phyloP scores from a whole-genome alignment of 1,140 invertebrate species.

The Tetramorium simillimum region DNA sequence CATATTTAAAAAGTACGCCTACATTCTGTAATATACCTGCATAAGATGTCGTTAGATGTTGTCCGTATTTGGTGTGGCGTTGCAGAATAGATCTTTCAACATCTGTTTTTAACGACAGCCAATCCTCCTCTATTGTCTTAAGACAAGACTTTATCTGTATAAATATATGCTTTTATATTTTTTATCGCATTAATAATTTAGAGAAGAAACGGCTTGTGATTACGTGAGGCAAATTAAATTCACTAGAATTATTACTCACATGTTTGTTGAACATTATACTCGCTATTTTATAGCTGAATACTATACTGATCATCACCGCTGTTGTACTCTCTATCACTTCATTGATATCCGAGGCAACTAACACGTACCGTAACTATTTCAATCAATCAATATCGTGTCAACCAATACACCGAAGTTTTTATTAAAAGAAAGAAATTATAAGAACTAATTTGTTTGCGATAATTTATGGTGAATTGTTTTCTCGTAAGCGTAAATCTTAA shows the following conservation, averaged over 20 bases:
- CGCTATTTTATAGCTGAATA: background rate
- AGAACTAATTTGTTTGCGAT: background rate
- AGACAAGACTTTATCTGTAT: constrained; percentile 28
- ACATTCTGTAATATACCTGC: constrained; percentile 6
- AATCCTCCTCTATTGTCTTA: constrained; percentile 9
- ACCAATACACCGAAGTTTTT: background rate
- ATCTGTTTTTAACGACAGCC: constrained; percentile 31
- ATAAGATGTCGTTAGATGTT: constrained; percentile 6
- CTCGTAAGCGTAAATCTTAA: background rate
- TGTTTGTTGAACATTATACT: constrained; percentile 13
- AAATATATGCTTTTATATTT: background rate
- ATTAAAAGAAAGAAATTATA: background rate
- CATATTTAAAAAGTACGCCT: background rate
- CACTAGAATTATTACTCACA: constrained; percentile 3
- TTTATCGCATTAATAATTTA: background rate
- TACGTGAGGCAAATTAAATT: background rate
- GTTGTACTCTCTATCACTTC: background rate
- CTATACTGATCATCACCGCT: constrained; percentile 18
- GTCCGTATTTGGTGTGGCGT: background rate
- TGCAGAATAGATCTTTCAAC: constrained; percentile 9
- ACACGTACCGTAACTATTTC: background rate
- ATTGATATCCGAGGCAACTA: background rate
- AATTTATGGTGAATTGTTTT: background rate
- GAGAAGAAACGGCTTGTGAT: background rate
- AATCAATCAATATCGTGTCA: background rate